These are phyloP conservation scores for Cheilinus undulatus DNA, from an alignment of 2,113 vertebrate genomes.

Conservation along the genomic window DNA sequence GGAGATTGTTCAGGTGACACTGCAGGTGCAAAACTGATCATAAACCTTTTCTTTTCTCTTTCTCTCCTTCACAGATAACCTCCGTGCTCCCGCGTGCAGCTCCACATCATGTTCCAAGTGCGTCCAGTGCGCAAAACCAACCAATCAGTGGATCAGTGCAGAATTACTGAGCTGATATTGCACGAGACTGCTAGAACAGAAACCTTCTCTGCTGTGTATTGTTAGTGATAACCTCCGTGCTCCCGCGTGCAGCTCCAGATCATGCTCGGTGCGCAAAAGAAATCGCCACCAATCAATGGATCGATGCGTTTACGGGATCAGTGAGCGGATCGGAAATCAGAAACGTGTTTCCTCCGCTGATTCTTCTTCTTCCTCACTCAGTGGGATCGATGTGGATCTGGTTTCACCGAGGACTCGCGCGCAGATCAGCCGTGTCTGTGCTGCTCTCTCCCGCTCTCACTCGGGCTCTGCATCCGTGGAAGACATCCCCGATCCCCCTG, in stretches of 20 bases:
- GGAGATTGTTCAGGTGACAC: too few species aligned
- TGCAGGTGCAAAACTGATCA: too few species aligned
- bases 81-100: slow-evolving; percentile 74
- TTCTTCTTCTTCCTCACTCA: slow-evolving; percentile 24
- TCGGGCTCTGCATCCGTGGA: slow-evolving; percentile 87
- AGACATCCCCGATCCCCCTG: slow-evolving; percentile 62
- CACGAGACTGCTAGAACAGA: not conserved
- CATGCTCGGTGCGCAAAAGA: slow-evolving; percentile 80
- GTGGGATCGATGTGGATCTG: slow-evolving; percentile 12
- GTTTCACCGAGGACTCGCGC: slow-evolving; percentile 14
- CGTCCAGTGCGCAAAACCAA: slow-evolving; percentile 65
- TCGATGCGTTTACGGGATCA: too few species aligned
- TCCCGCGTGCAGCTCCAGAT: slow-evolving; percentile 90
- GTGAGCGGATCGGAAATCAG: too few species aligned
- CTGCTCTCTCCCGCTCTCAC: slow-evolving; percentile 46
- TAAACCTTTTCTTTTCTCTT: too few species aligned
- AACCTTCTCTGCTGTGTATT: slow-evolving; percentile 8
- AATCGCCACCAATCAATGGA: too few species aligned
- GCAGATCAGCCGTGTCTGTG: not conserved
- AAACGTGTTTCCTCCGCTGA: too few species aligned
- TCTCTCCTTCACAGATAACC: too few species aligned
- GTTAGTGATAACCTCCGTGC: slow-evolving; percentile 78
- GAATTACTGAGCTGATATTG: slow-evolving; percentile 29
- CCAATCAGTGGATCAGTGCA: slow-evolving; percentile 11
- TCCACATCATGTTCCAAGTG: slow-evolving; percentile 89